Percentiles rank a stretch among this genome's conserved stretches.
These are phyloP conservation scores for Drosophila percnosoma DNA, from an alignment of 2,888 invertebrate genomes.

Conservation along the genomic window DNA sequence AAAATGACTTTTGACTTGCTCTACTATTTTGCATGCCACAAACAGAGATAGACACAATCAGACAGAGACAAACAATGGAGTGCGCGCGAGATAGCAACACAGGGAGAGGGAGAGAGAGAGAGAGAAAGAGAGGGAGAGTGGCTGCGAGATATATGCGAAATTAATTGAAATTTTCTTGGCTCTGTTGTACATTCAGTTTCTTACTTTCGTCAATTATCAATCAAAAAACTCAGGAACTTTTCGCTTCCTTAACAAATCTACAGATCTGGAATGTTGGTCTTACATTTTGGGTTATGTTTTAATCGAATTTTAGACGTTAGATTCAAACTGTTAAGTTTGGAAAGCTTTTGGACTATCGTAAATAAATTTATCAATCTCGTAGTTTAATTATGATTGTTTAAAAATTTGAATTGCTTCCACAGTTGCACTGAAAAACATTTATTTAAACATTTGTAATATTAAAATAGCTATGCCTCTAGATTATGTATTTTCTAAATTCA, in stretches of 20 bases:
- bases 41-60: slow-evolving; percentile 1
- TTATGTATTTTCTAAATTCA: background rate
- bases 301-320: background rate
- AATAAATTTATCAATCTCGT: background rate
- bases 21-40: slow-evolving; percentile 53
- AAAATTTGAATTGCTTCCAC: background rate
- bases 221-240: background rate
- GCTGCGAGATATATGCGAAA: slow-evolving; percentile 3
- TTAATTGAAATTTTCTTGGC: slow-evolving; percentile 23
- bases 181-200: background rate
- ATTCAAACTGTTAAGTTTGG: background rate
- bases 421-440: background rate
- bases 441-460: background rate
- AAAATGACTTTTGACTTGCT: slow-evolving; percentile 64
- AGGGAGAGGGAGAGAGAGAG: background rate
- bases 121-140: background rate
- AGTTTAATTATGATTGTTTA: background rate
- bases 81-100: background rate
- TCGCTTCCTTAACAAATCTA: background rate
- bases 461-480: background rate
- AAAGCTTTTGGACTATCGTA: background rate
- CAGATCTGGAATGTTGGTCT: background rate
- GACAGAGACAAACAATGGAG: background rate
- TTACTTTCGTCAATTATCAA: slow-evolving; percentile 11
- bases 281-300: background rate